Evolutionary conservation across 1,140 invertebrate species (phyloP).

Genomic region (Pseudomyrmex sp.): DNA sequence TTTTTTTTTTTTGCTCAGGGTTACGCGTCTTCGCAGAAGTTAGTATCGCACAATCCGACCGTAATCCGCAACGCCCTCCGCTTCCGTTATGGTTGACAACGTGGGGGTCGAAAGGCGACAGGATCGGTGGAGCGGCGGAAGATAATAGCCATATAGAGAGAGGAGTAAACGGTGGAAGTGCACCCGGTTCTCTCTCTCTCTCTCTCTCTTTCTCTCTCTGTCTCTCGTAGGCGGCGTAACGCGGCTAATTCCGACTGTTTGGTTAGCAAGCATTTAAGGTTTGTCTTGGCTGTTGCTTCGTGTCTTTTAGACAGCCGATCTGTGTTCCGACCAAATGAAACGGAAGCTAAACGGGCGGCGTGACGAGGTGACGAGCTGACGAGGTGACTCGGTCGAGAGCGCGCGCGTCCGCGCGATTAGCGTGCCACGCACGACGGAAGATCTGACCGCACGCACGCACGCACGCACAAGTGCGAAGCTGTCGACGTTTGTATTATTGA

Average conservation of each 20-base stretch:
- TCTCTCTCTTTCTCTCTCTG: not conserved
- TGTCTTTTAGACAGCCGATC: conserved; percentile 85
- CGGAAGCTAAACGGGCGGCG: conserved; percentile 78
- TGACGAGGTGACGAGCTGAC: conserved; percentile 79
- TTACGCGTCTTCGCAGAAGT: not conserved
- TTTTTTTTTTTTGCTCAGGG: not conserved
- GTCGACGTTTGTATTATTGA: not conserved
- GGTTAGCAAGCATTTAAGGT: conserved; percentile 85
- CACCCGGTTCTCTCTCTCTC: conserved; percentile 56
- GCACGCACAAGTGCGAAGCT: not conserved
- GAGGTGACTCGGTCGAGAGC: conserved; percentile 36
- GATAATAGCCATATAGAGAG: conserved; percentile 76
- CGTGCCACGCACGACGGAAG: conserved; percentile 43
- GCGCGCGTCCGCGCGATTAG: conserved; percentile 35
- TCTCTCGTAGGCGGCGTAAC: conserved; percentile 78
- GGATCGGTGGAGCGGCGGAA: conserved; percentile 38
- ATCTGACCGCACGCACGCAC: not conserved
- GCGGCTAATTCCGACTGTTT: conserved; percentile 85
- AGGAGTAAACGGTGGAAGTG: conserved; percentile 78
- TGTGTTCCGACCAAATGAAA: conserved; percentile 84
- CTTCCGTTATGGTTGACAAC: conserved; percentile 34
- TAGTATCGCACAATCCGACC: not conserved
- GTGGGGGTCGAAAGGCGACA: conserved; percentile 29
- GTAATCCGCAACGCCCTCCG: not conserved
- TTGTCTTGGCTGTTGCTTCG: conserved; percentile 85